Evolutionary conservation across 2,113 vertebrate genomes (phyloP), one percentile per base, ranked within the genome.

Genomic region (Axis porcinus): DNA sequence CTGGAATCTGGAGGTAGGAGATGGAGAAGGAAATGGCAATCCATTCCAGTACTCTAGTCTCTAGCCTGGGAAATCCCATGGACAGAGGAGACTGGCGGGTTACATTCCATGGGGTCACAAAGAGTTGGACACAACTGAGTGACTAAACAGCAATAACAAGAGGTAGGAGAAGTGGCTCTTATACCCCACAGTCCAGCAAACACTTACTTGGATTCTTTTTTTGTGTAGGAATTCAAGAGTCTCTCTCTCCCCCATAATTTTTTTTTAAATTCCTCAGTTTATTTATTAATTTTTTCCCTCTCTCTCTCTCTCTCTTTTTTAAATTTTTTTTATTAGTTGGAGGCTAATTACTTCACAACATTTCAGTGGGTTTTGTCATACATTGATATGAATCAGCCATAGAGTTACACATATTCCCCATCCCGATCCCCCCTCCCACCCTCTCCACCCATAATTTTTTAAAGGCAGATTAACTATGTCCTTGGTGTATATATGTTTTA

Each of bases 141-240:
- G 67, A 36, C 67, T 74, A 74, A 23, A 74, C 36, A 74, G 11
- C 67, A 74, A 74, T 74, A 40, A 40, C 36, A 74, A 95, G 28
- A 97, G 87, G 95, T 25, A 96, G 15, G 58, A 95, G n/a, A 97
- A 95, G 86, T 92, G 57, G 54, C 84, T 96, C 76, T 85, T 96
- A 87, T 79, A 58, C 2, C 21, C 16, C 40, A 85, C 19, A 84
- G 90, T 67, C 11, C n/a, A 95, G 60, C 7, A 97, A 96, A 94
- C 62, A 94, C 76, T 95, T 87, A 64, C 12, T 89, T 92, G 78
- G 86, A 67, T 95, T 90, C 57, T 50, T 54, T 81, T 90, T 33
- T 30, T 43, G 23, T 91, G 58, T 3, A 98, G 40, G 85, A 97
- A 97, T 97, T 74, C 50, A 86, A 95, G n/a, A 13, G 10, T 82